Evolutionary conservation across 2,797 vertebrate species (phyloP).

Genomic region (Phalanger gymnotis): DNA sequence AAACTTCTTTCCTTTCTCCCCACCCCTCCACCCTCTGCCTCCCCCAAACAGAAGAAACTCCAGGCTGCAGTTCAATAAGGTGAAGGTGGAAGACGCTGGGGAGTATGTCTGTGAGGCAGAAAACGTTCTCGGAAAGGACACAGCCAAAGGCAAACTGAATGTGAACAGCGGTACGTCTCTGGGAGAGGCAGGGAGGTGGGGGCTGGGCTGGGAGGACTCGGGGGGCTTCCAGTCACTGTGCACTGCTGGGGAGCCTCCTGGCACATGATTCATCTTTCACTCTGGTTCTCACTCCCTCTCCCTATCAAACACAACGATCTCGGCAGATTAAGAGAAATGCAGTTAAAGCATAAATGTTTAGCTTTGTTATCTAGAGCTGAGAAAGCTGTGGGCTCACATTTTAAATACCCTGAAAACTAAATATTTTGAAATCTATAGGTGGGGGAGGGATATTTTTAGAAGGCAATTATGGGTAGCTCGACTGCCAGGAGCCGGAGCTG

Average conservation of each 20-base stretch:
- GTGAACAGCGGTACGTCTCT: conserved; percentile 96
- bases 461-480: conserved; percentile 81
- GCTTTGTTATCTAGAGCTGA: conserved; percentile 83
- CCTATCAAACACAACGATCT: conserved; percentile 73
- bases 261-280: conserved; percentile 71
- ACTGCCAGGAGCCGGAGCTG: conserved; percentile 52
- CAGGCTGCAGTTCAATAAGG: conserved; percentile 95
- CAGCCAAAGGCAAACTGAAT: conserved; percentile 92
- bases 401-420: conserved; percentile 82
- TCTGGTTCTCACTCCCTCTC: conserved; percentile 50
- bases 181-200: conserved; percentile 69
- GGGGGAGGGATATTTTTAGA: conserved; percentile 79
- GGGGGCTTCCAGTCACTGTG: conserved; percentile 15
- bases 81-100: conserved; percentile 95
- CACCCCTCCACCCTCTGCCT: conserved; percentile 44
- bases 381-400: conserved; percentile 82
- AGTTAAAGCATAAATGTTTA: conserved; percentile 85
- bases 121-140: conserved; percentile 93
- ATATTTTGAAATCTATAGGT: conserved; percentile 79
- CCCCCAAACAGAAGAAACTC: conserved; percentile 93
- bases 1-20: conserved; percentile 51
- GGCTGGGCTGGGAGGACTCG: neutral
- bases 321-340: conserved; percentile 82
- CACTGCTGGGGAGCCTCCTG: conserved; percentile 46
- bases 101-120: conserved; percentile 98